phyloP scores from a whole-genome alignment of 2,797 vertebrate genomes.

The Brotogeris chrysoptera region DNA sequence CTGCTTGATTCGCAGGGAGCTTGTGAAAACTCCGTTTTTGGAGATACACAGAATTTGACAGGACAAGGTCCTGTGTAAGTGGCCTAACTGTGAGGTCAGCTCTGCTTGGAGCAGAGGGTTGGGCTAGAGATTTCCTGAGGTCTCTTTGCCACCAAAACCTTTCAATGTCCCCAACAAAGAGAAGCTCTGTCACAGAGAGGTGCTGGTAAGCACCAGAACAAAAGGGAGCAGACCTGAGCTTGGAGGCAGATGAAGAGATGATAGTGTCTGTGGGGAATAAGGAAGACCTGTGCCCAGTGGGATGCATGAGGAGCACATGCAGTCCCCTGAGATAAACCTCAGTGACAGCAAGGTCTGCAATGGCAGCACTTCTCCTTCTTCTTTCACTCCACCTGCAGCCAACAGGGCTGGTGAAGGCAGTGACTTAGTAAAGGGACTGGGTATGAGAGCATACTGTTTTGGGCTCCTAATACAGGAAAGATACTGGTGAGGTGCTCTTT shows the following conservation, averaged over 20 bases:
- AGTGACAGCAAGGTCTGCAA: neutral
- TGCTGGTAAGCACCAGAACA: neutral
- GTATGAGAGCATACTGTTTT: neutral
- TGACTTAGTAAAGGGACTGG: neutral
- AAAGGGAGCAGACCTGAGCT: neutral
- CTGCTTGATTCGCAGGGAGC: neutral
- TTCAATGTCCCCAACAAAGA: neutral
- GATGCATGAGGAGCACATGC: neutral
- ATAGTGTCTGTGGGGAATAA: neutral
- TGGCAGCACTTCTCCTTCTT: neutral
- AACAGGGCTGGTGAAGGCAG: neutral
- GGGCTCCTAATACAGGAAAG: neutral
- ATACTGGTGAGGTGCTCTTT: neutral
- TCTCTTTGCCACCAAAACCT: neutral
- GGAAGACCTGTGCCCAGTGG: neutral
- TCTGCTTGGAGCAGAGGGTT: neutral
- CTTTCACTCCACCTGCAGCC: neutral
- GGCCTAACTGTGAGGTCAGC: neutral
- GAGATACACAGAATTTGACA: neutral
- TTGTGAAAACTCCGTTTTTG: neutral
- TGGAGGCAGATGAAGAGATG: neutral
- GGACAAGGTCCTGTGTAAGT: neutral
- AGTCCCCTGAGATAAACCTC: neutral
- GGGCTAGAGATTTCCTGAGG: neutral
- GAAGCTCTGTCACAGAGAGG: neutral